Evolutionary conservation across 2,888 invertebrate species (phyloP), one percentile per base, ranked within the genome.

Genomic region (Diarsia brunnea): DNA sequence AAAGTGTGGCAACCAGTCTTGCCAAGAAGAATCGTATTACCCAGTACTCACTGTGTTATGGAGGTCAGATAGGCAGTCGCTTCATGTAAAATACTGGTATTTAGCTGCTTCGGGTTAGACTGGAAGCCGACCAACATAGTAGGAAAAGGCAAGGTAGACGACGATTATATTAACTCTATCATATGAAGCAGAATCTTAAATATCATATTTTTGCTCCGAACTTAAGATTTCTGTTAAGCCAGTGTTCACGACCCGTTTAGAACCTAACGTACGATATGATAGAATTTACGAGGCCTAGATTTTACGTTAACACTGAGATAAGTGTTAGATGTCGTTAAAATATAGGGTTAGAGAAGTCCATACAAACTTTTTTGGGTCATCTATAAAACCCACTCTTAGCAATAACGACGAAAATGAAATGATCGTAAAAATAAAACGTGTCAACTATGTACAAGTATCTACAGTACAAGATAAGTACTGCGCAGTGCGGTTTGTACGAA

Each of bases 321-420:
- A 68, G n/a, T 58, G 16, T 45, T 45, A 14, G 14, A 16, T 12
- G 49, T 51, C 63, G 58, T 67, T 55, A 78, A 72, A 60, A 58
- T 61, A 27, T 58, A 24, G 43, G 55, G 58, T 68, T 27, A 12
- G 27, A 64, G 61, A 71, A 53, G 1, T 5, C 24, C 10, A 16
- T 14, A 78, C 21, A 43, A 51, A 38, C 8, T 14, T 38, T 55
- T 63, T 79, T 31, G 64, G 51, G 38, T 53, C 38, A 11, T 27
- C 53, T 53, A 79, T 79, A 79, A 79, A 58, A 51, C 45, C 16
- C 1, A 68, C 49, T 27, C 16, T 47, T 47, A 51, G 8, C 12
- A 64, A 65, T 51, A 79, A 51, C 38, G 31, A 27, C 24, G 63
- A 64, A 70, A 78, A 45, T 63, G 27, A 78, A 67, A 67, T 58